A percentile compares a stretch with the other conserved stretches of the same genome.
Conservation (phyloP, 2,888 invertebrate species). For the Pelosia muscerda region DNA sequence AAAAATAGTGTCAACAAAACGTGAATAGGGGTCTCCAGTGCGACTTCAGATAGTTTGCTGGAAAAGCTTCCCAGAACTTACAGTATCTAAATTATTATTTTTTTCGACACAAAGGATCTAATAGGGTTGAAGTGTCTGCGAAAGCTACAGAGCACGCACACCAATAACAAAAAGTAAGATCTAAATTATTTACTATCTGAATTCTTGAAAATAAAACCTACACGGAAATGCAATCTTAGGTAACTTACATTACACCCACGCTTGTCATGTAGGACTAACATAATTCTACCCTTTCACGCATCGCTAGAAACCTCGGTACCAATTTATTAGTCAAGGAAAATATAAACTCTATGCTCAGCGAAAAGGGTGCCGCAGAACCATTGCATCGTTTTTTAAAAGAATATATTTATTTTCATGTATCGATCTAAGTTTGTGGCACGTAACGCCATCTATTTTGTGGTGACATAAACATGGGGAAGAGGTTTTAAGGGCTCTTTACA, state of each 20-base stretch:
- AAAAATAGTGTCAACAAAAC: no score
- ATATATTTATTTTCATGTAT: conserved; percentile 34
- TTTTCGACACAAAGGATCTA: no score
- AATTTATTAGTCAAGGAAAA: conserved; percentile 18
- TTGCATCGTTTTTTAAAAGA: conserved; percentile 18
- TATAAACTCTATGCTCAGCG: conserved; percentile 17
- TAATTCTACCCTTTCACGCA: conserved; percentile 10
- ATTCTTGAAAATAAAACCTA: not conserved
- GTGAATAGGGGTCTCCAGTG: no score
- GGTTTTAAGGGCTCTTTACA: conserved; percentile 39
- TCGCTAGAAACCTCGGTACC: conserved; percentile 3
- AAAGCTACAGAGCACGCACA: no score
- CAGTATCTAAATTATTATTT: no score
- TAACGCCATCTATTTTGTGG: conserved; percentile 60
- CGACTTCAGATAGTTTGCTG: no score
- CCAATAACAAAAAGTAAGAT: no score
- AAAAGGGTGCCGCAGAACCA: conserved; percentile 18
- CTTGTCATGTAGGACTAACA: not conserved
- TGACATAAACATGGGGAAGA: conserved; percentile 31
- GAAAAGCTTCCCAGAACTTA: no score
- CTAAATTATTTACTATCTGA: conserved; percentile 2
- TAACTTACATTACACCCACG: not conserved
- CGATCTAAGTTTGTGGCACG: conserved; percentile 40
- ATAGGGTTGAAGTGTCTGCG: no score
- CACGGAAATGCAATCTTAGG: not conserved